Evolutionary conservation across 2,113 vertebrate species (phyloP).

Genomic region (Sorex araneus): DNA sequence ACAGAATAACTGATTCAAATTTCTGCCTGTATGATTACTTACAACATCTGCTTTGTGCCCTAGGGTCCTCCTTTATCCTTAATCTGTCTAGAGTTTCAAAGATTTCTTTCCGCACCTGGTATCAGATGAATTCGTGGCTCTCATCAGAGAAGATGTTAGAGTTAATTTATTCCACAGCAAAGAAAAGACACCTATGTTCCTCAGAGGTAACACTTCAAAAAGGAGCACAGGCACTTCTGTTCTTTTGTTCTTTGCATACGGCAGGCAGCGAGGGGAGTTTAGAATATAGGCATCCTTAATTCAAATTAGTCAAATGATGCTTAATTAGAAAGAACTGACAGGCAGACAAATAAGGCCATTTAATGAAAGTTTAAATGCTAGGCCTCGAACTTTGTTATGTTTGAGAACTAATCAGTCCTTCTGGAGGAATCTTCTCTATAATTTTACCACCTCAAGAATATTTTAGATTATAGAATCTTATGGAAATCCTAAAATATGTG

Average conservation of each 20-base stretch:
- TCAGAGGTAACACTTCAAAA: conserved; percentile 48
- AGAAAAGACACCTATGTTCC: conserved; percentile 69
- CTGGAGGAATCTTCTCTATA: background rate
- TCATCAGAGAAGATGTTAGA: conserved; percentile 77
- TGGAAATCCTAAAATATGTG: conserved; percentile 50
- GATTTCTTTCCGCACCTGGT: conserved; percentile 82
- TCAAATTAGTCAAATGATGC: conserved; percentile 68
- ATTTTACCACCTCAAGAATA: conserved; percentile 38
- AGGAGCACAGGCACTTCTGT: background rate
- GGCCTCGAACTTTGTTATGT: conserved; percentile 39
- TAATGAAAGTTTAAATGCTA: conserved; percentile 63
- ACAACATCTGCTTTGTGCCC: conserved; percentile 81
- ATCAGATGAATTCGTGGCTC: conserved; percentile 77
- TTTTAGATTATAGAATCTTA: background rate
- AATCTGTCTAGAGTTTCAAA: conserved; percentile 78
- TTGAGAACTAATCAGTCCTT: conserved; percentile 46
- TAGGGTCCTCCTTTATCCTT: conserved; percentile 78
- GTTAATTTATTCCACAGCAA: conserved; percentile 80
- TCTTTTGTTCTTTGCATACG: conserved; percentile 75
- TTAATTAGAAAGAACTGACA: conserved; percentile 65
- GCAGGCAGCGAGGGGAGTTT: conserved; percentile 45
- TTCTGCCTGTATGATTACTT: conserved; percentile 80
- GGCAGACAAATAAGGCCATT: conserved; percentile 65
- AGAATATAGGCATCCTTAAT: conserved; percentile 66
- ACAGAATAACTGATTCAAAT: conserved; percentile 84